Conservation (phyloP, 2,113 vertebrate genomes). For the Hemiprocne comata region DNA sequence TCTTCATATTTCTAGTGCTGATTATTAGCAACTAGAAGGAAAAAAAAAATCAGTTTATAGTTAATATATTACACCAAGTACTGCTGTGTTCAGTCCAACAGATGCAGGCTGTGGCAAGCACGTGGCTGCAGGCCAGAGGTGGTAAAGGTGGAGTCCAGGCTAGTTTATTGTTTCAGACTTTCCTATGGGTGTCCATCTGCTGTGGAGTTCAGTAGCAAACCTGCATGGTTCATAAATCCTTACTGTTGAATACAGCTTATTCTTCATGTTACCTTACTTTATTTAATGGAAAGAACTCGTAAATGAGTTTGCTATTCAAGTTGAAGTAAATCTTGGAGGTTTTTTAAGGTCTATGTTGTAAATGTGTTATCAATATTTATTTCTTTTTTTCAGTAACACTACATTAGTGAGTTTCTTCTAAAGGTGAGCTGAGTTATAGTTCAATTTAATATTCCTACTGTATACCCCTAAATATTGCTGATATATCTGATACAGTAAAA, state of each 20-base stretch:
- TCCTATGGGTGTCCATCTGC: neutral
- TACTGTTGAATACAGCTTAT: neutral
- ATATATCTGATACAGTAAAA: neutral
- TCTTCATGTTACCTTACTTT: neutral
- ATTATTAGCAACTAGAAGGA: neutral
- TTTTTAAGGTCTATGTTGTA: neutral
- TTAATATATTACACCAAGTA: neutral
- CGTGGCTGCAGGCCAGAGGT: neutral
- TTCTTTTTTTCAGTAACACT: neutral
- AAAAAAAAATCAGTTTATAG: neutral
- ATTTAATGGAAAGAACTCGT: neutral
- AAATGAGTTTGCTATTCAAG: neutral
- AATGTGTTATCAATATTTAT: neutral
- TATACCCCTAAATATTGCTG: neutral
- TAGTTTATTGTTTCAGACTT: neutral
- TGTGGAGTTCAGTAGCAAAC: neutral
- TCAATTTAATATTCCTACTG: neutral
- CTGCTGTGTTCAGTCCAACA: neutral
- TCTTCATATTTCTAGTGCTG: neutral
- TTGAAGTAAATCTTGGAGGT: neutral
- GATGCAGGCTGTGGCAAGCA: neutral
- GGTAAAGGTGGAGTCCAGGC: neutral
- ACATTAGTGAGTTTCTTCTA: neutral
- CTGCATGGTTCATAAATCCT: neutral
- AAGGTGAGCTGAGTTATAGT: neutral